Conservation (phyloP, 1,140 invertebrate genomes). For the Drosophila melanica region DNA sequence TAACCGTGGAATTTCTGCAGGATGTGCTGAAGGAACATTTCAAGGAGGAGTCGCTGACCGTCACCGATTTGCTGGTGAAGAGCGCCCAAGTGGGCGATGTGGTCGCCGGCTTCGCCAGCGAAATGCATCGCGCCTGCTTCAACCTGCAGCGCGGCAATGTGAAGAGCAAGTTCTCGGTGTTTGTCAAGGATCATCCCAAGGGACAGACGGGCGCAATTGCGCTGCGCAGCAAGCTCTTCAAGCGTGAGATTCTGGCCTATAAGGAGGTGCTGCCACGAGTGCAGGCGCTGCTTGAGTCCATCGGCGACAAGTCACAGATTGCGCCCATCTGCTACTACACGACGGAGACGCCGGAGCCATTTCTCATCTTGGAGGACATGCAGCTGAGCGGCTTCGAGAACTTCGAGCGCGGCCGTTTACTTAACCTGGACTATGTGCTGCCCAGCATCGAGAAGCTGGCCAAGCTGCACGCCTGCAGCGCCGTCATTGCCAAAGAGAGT, state of each 20-base stretch:
- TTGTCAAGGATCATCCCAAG: slow-evolving; percentile 80
- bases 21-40: slow-evolving; percentile 82
- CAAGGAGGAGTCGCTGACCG: slow-evolving; percentile 69
- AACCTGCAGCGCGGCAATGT: slow-evolving; percentile 66
- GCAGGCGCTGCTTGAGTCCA: slow-evolving; percentile 65
- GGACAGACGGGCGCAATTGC: slow-evolving; percentile 76
- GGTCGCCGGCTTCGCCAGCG: slow-evolving; percentile 72
- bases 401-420: slow-evolving; percentile 73
- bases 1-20: slow-evolving; percentile 76
- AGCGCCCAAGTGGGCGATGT: slow-evolving; percentile 58
- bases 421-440: slow-evolving; percentile 78
- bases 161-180: slow-evolving; percentile 75
- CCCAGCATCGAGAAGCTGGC: slow-evolving; percentile 85
- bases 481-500: slow-evolving; percentile 70
- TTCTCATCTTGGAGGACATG: slow-evolving; percentile 78
- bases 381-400: slow-evolving; percentile 68
- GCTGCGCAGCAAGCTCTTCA: slow-evolving; percentile 76
- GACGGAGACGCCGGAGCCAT: slow-evolving; percentile 76
- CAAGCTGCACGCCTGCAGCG: slow-evolving; percentile 86
- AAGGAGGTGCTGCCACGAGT: slow-evolving; percentile 76
- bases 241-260: slow-evolving; percentile 79
- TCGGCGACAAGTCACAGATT: slow-evolving; percentile 76
- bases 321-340: slow-evolving; percentile 81
- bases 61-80: slow-evolving; percentile 72
- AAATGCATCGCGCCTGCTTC: slow-evolving; percentile 77